phyloP scores from a whole-genome alignment of 2,888 invertebrate species.

The Syritta pipiens region DNA sequence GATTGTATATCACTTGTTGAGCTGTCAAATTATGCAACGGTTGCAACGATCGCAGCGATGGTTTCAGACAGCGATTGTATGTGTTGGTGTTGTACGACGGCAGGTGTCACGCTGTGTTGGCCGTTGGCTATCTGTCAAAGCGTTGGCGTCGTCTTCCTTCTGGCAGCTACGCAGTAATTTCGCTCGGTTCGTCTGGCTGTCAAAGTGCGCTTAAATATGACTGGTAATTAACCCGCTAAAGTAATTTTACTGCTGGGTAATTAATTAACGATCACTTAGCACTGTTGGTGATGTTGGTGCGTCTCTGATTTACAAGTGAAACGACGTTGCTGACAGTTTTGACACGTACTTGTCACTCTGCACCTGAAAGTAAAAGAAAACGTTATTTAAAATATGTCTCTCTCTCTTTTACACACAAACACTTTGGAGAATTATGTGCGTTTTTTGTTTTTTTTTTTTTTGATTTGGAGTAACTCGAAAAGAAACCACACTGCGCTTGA shows the following conservation, averaged over 20 bases:
- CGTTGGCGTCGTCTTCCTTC: constrained; percentile 61
- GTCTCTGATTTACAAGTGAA: too few species aligned
- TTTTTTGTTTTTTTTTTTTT: too few species aligned
- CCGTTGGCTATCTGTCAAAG: constrained; percentile 58
- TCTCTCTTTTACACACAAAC: too few species aligned
- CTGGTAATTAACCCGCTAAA: constrained; percentile 52
- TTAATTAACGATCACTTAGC: constrained; percentile 42
- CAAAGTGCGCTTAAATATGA: constrained; percentile 27
- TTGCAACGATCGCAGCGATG: constrained; percentile 29
- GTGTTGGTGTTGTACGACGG: not conserved
- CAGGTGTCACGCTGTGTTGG: constrained; percentile 45
- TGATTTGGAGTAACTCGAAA: constrained; percentile 5
- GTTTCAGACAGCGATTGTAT: constrained; percentile 6
- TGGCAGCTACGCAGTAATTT: not conserved
- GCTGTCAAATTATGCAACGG: constrained; percentile 65
- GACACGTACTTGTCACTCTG: constrained; percentile 51
- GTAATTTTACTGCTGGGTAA: constrained; percentile 42
- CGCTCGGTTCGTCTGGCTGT: constrained; percentile 24
- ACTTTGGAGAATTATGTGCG: too few species aligned
- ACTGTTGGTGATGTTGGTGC: too few species aligned
- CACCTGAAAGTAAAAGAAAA: constrained; percentile 41
- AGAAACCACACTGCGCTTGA: not conserved
- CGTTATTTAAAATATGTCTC: not conserved
- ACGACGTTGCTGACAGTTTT: constrained; percentile 42
- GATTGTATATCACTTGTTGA: constrained; percentile 59